Evolutionary conservation across 2,797 vertebrate species (phyloP).

Genomic region (Chanos chanos): DNA sequence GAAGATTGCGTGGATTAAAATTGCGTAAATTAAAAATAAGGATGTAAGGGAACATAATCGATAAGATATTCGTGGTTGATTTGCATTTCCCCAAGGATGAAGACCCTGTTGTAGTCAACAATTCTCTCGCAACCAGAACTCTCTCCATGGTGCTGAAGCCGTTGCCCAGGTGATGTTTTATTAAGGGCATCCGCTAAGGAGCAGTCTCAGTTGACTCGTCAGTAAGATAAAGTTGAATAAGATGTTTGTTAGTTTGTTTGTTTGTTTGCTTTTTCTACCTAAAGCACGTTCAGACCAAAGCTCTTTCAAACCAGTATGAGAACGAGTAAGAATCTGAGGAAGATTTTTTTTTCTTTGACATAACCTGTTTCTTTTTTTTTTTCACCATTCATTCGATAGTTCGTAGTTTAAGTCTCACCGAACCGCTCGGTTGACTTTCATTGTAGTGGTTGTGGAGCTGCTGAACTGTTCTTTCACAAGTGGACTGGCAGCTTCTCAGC

Average conservation of each 20-base stretch:
- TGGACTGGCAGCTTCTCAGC: no score
- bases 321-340: background rate
- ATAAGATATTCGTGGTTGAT: background rate
- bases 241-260: background rate
- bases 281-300: background rate
- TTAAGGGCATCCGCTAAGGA: conserved; percentile 45
- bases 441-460: no score
- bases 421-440: no score
- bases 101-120: conserved; percentile 15
- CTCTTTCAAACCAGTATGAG: background rate
- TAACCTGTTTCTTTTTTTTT: no score
- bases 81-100: background rate
- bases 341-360: background rate
- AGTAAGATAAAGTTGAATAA: background rate
- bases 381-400: no score
- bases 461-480: background rate
- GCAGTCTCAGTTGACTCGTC: background rate
- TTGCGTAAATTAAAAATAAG: background rate
- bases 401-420: no score
- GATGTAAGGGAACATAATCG: no score
- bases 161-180: conserved; percentile 58
- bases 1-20: no score
- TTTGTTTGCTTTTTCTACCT: background rate
- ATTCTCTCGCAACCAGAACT: conserved; percentile 23
- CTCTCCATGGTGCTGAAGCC: conserved; percentile 63